Conservation (phyloP, 2,113 vertebrate species). For the Catharus fuscescens region DNA sequence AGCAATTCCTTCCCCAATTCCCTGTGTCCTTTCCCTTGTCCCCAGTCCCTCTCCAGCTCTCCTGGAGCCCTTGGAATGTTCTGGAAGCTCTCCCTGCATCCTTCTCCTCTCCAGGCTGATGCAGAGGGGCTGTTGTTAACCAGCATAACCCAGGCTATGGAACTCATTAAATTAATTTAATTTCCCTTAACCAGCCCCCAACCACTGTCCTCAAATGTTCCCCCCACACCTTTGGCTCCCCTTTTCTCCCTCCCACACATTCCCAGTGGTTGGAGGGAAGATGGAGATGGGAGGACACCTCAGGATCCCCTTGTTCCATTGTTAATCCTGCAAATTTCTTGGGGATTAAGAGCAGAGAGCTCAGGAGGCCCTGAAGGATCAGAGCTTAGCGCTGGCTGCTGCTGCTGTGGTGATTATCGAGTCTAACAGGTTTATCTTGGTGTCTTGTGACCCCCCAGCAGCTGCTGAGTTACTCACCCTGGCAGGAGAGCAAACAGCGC, state of each 20-base stretch:
- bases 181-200: accelerated
- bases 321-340: not conserved
- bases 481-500: not conserved
- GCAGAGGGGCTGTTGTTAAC: not conserved
- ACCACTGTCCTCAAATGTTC: no score
- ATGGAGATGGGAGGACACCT: not conserved
- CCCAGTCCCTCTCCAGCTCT: not conserved
- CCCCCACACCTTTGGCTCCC: not conserved
- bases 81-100: not conserved
- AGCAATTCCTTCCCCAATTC: not conserved
- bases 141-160: not conserved
- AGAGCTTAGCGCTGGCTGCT: not conserved
- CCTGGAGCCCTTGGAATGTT: not conserved
- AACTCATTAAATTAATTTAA: not conserved
- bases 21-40: not conserved
- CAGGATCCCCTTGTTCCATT: accelerated
- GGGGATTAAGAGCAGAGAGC: not conserved
- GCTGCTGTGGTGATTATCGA: not conserved
- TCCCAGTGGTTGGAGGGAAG: not conserved
- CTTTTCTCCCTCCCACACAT: not conserved
- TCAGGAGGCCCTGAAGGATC: not conserved
- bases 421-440: not conserved
- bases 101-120: not conserved
- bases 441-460: not conserved
- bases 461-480: slow-evolving; percentile 23